These are phyloP conservation scores for Torymus auratus DNA, from an alignment of 2,888 invertebrate species.

Conservation along the genomic window DNA sequence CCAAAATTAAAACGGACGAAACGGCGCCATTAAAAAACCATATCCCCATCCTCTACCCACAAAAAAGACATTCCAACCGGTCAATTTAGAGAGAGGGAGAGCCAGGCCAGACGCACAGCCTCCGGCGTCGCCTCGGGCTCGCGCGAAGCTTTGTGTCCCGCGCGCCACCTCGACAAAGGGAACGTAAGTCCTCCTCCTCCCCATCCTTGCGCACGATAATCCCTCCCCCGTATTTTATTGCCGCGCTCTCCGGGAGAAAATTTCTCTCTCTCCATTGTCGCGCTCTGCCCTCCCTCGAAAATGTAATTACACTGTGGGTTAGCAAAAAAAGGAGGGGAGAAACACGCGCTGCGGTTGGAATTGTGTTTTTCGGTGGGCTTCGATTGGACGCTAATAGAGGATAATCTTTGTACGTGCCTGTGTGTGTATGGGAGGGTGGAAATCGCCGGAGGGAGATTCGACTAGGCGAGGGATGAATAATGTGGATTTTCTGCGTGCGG, in stretches of 20 bases:
- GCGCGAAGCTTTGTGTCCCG: too few relatives aligned
- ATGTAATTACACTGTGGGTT: slow-evolving; percentile 10
- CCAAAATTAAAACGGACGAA: too few relatives aligned
- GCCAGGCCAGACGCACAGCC: too few relatives aligned
- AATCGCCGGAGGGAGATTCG: slow-evolving; percentile 9
- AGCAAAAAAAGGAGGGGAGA: neutral
- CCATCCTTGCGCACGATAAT: slow-evolving; percentile 32
- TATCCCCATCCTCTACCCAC: too few relatives aligned
- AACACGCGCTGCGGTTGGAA: neutral
- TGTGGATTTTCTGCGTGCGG: neutral
- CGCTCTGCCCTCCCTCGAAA: slow-evolving; percentile 8
- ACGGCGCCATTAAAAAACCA: too few relatives aligned
- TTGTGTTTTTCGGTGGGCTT: slow-evolving; percentile 2
- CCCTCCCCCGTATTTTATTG: slow-evolving; percentile 51
- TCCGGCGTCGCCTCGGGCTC: too few relatives aligned
- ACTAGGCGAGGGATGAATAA: slow-evolving; percentile 11
- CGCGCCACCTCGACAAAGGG: slow-evolving; percentile 15
- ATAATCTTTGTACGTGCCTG: slow-evolving; percentile 17
- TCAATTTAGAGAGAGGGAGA: too few relatives aligned
- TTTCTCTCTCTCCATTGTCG: slow-evolving; percentile 44
- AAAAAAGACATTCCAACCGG: too few relatives aligned
- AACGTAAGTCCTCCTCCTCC: slow-evolving; percentile 26
- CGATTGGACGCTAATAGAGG: slow-evolving; percentile 42
- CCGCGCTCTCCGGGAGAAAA: slow-evolving; percentile 18
- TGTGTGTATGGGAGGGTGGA: neutral